Evolutionary conservation across 2,113 vertebrate genomes (phyloP), one percentile per base, ranked within the genome.

Genomic region (Rhinoderma darwinii): DNA sequence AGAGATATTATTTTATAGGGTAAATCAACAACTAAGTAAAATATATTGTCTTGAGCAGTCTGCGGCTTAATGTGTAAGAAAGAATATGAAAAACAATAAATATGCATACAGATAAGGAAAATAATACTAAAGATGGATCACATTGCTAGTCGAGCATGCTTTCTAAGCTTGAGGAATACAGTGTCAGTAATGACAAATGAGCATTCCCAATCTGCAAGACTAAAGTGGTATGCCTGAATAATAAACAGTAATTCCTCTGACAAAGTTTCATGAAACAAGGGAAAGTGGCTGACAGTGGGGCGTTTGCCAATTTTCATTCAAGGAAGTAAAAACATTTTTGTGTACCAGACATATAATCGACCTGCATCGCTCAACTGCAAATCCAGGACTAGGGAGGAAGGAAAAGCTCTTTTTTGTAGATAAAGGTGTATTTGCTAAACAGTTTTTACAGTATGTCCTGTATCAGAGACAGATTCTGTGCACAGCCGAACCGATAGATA

Each of bases 171-270:
- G 50, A 54, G 76, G 2, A 78, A 78, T 54, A 47, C 30, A 37
- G 27, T 54, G 47, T 78, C 47, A 35, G 76, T 35, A 54, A 78
- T 54, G 20, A 78, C 30, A 78, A 78, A 78, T 54, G 76, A 54
- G 76, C 47, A 78, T 54, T 35, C 30, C 44, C 18, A 37, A 17
- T 78, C 50, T 54, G 30, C 22, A 18, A 32, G 47, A 35, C 76
- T 35, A 37, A 32, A 35, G 12, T 37, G 18, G 76, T 54, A 78
- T 54, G 50, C 30, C 47, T 56, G 76, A 54, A 54, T 78, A 54
- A 51, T 39, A 54, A 72, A 54, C 47, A 54, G 76, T 78, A 35
- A 54, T 78, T 72, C 4, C 9, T 39, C 11, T 35, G 68, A 72
- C 68, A 72, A 70, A 41, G 35, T 39, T 72, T 72, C 18, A 72